These are phyloP conservation scores for Trachemys scripta DNA, from an alignment of 2,113 vertebrate species.

Conservation along the genomic window DNA sequence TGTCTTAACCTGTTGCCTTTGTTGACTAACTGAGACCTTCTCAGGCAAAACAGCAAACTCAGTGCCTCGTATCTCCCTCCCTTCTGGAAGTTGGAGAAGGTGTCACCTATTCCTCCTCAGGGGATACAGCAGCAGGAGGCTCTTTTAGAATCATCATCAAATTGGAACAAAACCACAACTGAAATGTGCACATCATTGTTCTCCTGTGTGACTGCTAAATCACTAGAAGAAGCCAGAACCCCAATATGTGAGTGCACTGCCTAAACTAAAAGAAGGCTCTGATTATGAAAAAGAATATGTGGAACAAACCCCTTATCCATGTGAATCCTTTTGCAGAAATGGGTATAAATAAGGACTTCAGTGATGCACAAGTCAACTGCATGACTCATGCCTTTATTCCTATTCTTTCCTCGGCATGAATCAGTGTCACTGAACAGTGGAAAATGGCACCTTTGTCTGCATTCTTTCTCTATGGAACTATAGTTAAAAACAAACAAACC, in stretches of 20 bases:
- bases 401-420: neutral
- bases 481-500: neutral
- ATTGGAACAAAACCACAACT: neutral
- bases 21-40: too few species aligned
- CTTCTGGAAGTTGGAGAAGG: too few species aligned
- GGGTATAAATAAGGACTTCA: neutral
- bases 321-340: neutral
- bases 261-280: neutral
- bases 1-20: too few species aligned
- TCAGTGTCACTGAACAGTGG: neutral
- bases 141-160: neutral
- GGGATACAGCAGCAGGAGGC: neutral
- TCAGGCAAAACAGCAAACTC: too few species aligned
- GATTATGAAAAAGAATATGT: neutral
- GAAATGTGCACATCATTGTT: neutral
- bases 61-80: too few species aligned
- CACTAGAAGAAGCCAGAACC: neutral
- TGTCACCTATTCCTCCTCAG: neutral
- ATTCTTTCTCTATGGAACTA: neutral
- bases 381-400: neutral
- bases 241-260: neutral
- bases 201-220: neutral
- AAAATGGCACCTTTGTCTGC: accelerated
- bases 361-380: too few species aligned
- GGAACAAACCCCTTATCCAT: neutral